Evolutionary conservation across 2,888 invertebrate species (phyloP), one percentile per base, ranked within the genome.

Genomic region (Lissonota sp.): DNA sequence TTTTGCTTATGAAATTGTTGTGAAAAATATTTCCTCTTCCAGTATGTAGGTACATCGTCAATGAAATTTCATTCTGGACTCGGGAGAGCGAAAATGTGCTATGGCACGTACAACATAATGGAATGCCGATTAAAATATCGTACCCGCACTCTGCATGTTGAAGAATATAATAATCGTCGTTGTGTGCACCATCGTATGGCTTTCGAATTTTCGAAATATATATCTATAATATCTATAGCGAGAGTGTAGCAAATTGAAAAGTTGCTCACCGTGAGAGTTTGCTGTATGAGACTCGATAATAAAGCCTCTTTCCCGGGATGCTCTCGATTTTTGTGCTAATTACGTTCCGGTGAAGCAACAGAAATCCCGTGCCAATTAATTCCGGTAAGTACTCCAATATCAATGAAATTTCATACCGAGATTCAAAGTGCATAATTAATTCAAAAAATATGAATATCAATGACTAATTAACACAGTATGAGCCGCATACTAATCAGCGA

Each of bases 121-220:
- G 71, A 71, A 71, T 71, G 49, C 66, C 71, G 71, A 80, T 67
- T 67, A 72, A 79, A 80, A 62, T 72, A 46, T 12, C 16, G 53
- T 75, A 44, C 57, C 60, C 8, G n/a, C n/a, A n/a, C 58, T 39
- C 53, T n/a, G 12, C 57, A 39, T 53, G 39, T 40, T 40, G 49
- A 39, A n/a, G 16, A 40, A 55, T 57, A 26, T 5, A 49, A 64
- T 42, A n/a, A 7, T 49, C 58, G 16, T 12, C 42, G 40, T 12
- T 3, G 4, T 46, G 46, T 46, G 26, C 44, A 16, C 57, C n/a
- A n/a, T n/a, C 57, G 46, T 49, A 40, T 44, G 42, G 42, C 42
- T 67, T 16, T 57, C 37, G 12, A 60, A 70, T 64, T n/a, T n/a
- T n/a, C n/a, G n/a, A n/a, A n/a, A n/a, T n/a, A n/a, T n/a, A n/a